A percentile compares a stretch with the other conserved stretches of the same genome.
These are phyloP conservation scores for Axis porcinus DNA, from an alignment of 2,113 vertebrate genomes.

Conservation along the genomic window DNA sequence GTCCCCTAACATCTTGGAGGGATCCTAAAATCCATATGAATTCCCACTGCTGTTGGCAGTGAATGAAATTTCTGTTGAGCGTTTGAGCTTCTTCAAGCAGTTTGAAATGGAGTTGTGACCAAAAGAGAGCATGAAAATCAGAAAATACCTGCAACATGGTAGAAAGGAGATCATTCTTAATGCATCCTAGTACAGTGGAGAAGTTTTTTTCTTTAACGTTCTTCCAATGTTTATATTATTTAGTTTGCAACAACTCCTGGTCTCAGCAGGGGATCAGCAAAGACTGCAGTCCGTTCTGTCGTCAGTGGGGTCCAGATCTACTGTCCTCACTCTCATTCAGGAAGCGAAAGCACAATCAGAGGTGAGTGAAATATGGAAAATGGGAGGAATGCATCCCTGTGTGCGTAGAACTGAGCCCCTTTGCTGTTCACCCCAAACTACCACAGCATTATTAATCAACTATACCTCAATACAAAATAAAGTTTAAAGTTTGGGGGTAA, in stretches of 20 bases:
- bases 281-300: constrained; percentile 85
- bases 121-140: background rate
- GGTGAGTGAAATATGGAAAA: constrained; percentile 77
- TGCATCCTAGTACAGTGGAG: background rate
- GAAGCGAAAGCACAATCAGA: constrained; percentile 84
- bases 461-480: background rate
- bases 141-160: background rate
- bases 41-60: background rate
- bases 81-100: background rate
- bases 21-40: background rate
- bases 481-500: background rate
- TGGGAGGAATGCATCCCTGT: background rate
- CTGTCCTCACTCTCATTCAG: constrained; percentile 82
- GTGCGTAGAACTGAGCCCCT: background rate
- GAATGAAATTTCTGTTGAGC: background rate
- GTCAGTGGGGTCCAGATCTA: constrained; percentile 76
- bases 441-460: background rate
- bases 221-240: constrained; percentile 31
- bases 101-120: background rate
- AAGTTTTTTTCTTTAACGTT: background rate
- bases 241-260: constrained; percentile 87
- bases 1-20: background rate
- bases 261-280: constrained; percentile 82
- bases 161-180: background rate
- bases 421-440: background rate